Evolutionary conservation across 2,113 vertebrate species (phyloP), one percentile per base, ranked within the genome.

Genomic region (Vulpes lagopus): DNA sequence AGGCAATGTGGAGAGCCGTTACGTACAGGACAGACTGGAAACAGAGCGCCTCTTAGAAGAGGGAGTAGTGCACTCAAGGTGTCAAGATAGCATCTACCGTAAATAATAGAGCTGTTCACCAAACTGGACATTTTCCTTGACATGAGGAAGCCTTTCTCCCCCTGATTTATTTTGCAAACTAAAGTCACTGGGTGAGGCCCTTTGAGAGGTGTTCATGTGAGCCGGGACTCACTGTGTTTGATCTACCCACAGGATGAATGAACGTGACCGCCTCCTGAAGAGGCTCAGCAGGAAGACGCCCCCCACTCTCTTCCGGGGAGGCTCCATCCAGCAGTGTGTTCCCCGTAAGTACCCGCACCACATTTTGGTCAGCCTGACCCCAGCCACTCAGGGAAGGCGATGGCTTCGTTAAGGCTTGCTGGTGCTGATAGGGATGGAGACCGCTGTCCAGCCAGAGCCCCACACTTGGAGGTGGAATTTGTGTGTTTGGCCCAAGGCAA

Each of bases 261-360:
- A 99, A 99, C 99, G 99, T 57, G 99, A 99, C 98, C 99, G 99
- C 98, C 99, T 99, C 98, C 98, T 99, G 98, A 99, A 99, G 98
- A 99, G 99, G 98, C 99, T 99, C 14, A 99, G 99, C 99, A 99
- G 99, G 98, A 99, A 99, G 99, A 99, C 99, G 5, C 99, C 99
- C 94, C 99, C 99, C 1, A 99, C 99, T 89, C 99, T 99, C 65
- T 99, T 99, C 98, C 99, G 99, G 22, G 99, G 99, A 73, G 99
- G 99, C 97, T 99, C 99, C 6, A 98, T 99, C 98, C 99, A 99
- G 98, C 99, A 99, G 98, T 99, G 99, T 43, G 99, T 99, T 51
- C 99, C 99, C 96, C 99, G 99, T 99, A 98, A 99, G 99, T 99
- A 96, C 85, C 74, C 5, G 17, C 11, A 22, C 55, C 71, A 38